phyloP scores from a whole-genome alignment of 2,797 vertebrate genomes.

The Notolabrus celidotus region DNA sequence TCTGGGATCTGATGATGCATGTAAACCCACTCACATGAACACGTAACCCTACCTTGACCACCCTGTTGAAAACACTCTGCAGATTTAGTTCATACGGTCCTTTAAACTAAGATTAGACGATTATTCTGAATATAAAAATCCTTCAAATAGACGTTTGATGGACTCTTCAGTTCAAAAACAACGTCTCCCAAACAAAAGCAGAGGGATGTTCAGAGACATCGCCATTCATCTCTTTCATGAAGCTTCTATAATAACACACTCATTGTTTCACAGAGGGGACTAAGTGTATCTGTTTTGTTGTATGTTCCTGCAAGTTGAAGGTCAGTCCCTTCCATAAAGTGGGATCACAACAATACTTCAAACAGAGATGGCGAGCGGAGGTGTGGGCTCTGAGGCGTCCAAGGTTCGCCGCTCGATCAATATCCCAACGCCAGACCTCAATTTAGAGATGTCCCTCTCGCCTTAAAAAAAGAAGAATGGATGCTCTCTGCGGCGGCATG shows the following conservation, averaged over 20 bases:
- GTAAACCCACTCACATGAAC: background rate
- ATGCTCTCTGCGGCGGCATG: slow-evolving; percentile 26
- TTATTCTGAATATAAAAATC: slow-evolving; percentile 16
- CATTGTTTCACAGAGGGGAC: slow-evolving; percentile 41
- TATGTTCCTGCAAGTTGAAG: slow-evolving; percentile 54
- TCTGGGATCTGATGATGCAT: too few relatives aligned
- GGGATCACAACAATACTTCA: slow-evolving; percentile 41
- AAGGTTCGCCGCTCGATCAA: slow-evolving; percentile 72
- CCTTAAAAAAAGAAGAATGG: slow-evolving; percentile 33
- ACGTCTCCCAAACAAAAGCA: slow-evolving; percentile 2
- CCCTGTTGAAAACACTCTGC: background rate
- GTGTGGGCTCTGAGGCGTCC: slow-evolving; percentile 44
- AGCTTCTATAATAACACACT: slow-evolving; percentile 7
- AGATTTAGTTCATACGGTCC: slow-evolving; percentile 3
- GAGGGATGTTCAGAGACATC: slow-evolving; percentile 5
- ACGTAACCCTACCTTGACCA: background rate
- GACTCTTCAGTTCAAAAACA: slow-evolving; percentile 16
- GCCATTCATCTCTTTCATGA: background rate
- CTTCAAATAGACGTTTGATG: slow-evolving; percentile 22
- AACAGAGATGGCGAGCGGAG: slow-evolving; percentile 21
- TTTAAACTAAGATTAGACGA: background rate
- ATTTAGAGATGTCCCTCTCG: slow-evolving; percentile 45
- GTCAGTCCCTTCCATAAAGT: slow-evolving; percentile 35
- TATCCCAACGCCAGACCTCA: slow-evolving; percentile 60
- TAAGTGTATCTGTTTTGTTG: slow-evolving; percentile 23